Base-by-base conservation (phyloP, 2,113 vertebrate genomes). In the Rhinoderma darwinii region DNA sequence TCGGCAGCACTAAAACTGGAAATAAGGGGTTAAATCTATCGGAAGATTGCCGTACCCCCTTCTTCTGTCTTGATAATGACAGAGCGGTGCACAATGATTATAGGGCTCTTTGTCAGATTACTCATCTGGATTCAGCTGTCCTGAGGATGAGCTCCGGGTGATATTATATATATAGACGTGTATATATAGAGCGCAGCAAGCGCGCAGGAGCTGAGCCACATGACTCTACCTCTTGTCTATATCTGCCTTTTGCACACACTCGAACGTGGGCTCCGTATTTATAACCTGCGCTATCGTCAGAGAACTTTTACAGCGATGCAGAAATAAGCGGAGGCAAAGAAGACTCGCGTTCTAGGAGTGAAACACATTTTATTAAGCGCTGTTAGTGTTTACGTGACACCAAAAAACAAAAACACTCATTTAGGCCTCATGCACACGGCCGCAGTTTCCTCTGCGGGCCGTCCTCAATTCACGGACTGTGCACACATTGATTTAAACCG, bases 81-180 rank as follows among this genome's bases (percentile, higher is more conserved):
- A 84, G 66, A 8, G 63, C 59, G 81, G 77, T 27, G 50, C 61
- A 9, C 76, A 35, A 11, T 81, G 77, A 86, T 86, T 86, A 86
- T 51, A 86, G 84, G 30, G 25, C 77, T 70, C 61, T 47, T 37
- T 81, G 61, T 50, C 77, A 73, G 37, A 81, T 86, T 86, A 81
- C 84, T 86, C 84, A 72, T 86, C 75, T 81, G 43, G 73, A 70
- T 81, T 50, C 47, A 84, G 50, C 68, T 84, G 83, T 73, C 68
- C 82, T 51, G 20, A 56, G 82, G 82, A 84, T 56, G 82, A 73
- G 82, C 83, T 84, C 50, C 70, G 83, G 83, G 83, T 84, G 70
- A 84, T 84, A 43, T 27, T 74, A 74, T 84, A 54, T 70, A 84
- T 84, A 84, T 74, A 70, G 68, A 47, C 20, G 14, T 72, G 43